phyloP scores from a whole-genome alignment of 2,113 vertebrate species.

The Heloderma charlesbogerti region DNA sequence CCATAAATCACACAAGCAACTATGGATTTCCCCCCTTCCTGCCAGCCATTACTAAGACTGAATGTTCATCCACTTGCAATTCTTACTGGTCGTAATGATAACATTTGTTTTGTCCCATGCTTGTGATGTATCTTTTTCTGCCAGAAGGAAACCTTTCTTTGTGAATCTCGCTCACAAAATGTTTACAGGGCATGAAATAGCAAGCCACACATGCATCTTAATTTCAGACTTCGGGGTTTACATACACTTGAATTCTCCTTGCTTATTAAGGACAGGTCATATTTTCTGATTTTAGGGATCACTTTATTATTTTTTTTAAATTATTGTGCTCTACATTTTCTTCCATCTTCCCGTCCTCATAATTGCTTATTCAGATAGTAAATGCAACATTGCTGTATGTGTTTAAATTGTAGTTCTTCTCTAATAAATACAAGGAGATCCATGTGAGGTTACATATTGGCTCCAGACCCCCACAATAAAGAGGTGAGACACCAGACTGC shows the following conservation, averaged over 20 bases:
- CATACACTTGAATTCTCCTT: neutral
- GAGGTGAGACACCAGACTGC: neutral
- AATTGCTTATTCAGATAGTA: neutral
- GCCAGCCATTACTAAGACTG: constrained; percentile 59
- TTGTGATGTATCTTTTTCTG: constrained; percentile 32
- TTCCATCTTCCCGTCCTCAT: neutral
- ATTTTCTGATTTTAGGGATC: neutral
- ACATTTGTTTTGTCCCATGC: constrained; percentile 56
- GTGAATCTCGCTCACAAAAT: constrained; percentile 34
- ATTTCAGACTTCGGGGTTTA: constrained; percentile 23
- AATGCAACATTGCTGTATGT: neutral
- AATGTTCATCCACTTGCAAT: constrained; percentile 62
- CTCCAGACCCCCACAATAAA: neutral
- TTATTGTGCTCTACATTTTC: neutral
- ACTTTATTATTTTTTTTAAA: neutral
- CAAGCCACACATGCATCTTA: constrained; percentile 2
- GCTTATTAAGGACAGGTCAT: neutral
- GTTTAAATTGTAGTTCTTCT: neutral
- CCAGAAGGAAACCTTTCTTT: constrained; percentile 41
- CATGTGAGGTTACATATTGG: neutral
- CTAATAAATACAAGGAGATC: neutral
- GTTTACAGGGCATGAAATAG: constrained; percentile 44
- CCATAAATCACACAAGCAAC: constrained; percentile 67
- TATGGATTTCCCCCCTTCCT: constrained; percentile 57
- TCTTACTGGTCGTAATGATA: constrained; percentile 59